These are phyloP conservation scores for Megaceryle alcyon DNA, from an alignment of 2,797 vertebrate genomes.

Conservation along the genomic window DNA sequence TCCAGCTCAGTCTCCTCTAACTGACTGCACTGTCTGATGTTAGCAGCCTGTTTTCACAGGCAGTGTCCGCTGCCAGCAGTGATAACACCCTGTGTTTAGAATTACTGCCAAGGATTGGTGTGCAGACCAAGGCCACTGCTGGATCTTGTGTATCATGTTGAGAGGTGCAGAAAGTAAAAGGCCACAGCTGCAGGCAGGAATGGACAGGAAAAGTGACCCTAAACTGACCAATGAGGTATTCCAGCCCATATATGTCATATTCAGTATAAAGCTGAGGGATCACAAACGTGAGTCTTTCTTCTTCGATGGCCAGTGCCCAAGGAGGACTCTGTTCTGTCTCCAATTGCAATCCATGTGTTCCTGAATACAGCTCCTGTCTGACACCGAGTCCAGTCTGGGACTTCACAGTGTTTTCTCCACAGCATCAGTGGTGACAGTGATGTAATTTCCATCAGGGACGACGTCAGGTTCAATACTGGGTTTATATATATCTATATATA, in stretches of 20 bases:
- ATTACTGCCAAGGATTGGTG: neutral
- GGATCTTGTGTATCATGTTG: neutral
- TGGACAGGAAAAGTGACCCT: neutral
- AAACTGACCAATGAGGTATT: neutral
- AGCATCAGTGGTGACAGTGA: neutral
- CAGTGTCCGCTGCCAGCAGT: neutral
- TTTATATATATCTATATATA: neutral
- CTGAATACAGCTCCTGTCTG: neutral
- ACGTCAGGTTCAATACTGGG: neutral
- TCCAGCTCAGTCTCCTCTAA: neutral
- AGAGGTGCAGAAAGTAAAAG: neutral
- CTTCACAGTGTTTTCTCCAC: neutral
- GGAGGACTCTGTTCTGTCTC: neutral
- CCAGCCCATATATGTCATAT: neutral
- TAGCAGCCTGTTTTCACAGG: neutral
- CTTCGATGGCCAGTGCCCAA: neutral
- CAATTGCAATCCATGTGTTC: neutral
- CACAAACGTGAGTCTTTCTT: neutral
- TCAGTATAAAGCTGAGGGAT: neutral
- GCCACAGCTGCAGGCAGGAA: neutral
- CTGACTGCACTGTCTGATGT: neutral
- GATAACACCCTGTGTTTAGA: neutral
- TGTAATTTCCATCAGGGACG: neutral
- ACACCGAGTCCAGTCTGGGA: neutral
- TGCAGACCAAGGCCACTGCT: neutral